A percentile compares a stretch with the other conserved stretches of the same genome.
Conservation (phyloP, 2,797 vertebrate genomes). For the Myotis findleyi region DNA sequence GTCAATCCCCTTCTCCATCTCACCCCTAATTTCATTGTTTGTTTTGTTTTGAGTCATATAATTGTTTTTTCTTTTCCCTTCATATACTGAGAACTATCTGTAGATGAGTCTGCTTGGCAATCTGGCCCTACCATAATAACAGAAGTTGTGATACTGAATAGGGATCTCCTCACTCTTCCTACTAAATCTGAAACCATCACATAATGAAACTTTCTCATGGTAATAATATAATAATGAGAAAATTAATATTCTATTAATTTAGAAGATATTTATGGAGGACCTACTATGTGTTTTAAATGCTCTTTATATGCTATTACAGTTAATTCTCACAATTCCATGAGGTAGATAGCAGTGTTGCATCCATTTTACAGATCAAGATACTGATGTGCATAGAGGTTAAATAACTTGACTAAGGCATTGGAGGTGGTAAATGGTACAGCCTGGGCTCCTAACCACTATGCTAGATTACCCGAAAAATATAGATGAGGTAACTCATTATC, state of each 20-base stretch:
- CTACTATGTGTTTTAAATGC: constrained; percentile 8
- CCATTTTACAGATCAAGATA: constrained; percentile 43
- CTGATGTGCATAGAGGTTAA: constrained; percentile 2
- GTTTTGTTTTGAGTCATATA: constrained; percentile 50
- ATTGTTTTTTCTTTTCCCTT: constrained; percentile 51
- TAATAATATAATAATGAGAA: constrained; percentile 2
- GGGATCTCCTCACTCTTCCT: background rate
- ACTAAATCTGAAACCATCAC: background rate
- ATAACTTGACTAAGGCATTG: background rate
- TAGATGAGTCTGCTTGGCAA: constrained; percentile 39
- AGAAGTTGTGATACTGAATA: constrained; percentile 8
- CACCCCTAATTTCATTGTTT: constrained; percentile 44
- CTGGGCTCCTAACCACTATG: background rate
- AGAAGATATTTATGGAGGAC: constrained; percentile 6
- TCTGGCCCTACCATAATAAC: constrained; percentile 35
- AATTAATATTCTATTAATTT: constrained; percentile 29
- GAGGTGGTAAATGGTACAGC: background rate
- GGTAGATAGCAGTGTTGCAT: background rate
- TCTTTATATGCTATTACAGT: background rate
- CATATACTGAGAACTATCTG: constrained; percentile 48
- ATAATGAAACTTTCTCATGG: background rate
- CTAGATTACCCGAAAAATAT: background rate
- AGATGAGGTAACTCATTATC: background rate
- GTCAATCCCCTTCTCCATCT: background rate
- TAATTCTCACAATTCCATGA: constrained; percentile 31